These are phyloP conservation scores for Napeogenes sylphis DNA, from an alignment of 2,888 invertebrate genomes.

Conservation along the genomic window DNA sequence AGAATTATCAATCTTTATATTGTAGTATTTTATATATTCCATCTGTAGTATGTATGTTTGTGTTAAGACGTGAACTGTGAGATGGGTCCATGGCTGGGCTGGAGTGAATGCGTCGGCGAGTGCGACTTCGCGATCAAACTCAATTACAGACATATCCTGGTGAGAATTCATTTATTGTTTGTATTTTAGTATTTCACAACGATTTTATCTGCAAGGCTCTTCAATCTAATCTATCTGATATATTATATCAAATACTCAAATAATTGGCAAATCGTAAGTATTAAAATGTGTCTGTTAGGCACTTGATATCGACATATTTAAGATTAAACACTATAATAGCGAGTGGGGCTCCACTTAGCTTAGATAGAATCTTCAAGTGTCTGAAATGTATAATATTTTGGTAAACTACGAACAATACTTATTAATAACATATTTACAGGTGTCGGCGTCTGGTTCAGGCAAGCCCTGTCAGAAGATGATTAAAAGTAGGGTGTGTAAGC, in stretches of 20 bases:
- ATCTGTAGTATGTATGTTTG: conserved; percentile 5
- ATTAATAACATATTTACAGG: conserved; percentile 33
- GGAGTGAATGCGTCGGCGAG: conserved; percentile 64
- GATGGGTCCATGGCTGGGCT: conserved; percentile 63
- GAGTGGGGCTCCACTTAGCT: too few species aligned
- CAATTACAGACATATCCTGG: conserved; percentile 61
- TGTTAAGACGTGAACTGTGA: conserved; percentile 48
- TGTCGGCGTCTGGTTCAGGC: conserved; percentile 39
- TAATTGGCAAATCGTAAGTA: too few species aligned
- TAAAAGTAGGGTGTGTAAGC: conserved; percentile 58
- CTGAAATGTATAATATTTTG: too few species aligned
- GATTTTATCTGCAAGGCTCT: neutral
- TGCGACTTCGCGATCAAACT: conserved; percentile 63
- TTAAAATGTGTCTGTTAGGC: too few species aligned
- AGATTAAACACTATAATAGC: too few species aligned
- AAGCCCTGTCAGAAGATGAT: conserved; percentile 54
- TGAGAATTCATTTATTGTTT: conserved; percentile 34
- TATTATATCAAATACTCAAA: too few species aligned
- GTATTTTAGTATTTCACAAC: neutral
- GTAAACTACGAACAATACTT: too few species aligned
- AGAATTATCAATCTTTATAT: too few species aligned
- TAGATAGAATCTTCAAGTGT: too few species aligned
- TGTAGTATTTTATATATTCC: too few species aligned
- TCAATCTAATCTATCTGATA: too few species aligned
- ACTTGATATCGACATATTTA: too few species aligned